These are phyloP conservation scores for Drosophila pullipes DNA, from an alignment of 2,888 invertebrate genomes.

Conservation along the genomic window DNA sequence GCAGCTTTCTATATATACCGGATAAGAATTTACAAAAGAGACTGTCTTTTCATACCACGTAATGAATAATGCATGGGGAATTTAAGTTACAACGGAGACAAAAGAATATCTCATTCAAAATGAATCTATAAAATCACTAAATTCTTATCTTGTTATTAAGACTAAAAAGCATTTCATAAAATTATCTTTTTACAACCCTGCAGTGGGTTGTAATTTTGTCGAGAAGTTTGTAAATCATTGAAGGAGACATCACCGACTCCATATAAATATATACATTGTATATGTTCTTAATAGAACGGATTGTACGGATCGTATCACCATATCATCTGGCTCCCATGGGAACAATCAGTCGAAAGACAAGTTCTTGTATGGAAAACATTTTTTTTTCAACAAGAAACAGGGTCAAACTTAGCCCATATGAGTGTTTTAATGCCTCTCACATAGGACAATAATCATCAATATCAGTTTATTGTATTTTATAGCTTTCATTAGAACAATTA, in stretches of 20 bases:
- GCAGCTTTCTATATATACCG: slow-evolving; percentile 21
- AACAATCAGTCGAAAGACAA: no score
- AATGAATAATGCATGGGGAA: neutral
- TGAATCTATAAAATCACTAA: neutral
- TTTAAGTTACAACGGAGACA: neutral
- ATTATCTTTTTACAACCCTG: neutral
- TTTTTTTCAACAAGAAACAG: neutral
- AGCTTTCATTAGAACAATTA: no score
- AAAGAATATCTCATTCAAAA: neutral
- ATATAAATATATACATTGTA: no score
- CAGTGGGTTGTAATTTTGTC: neutral
- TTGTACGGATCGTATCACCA: neutral
- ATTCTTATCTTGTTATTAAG: neutral
- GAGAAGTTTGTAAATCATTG: neutral
- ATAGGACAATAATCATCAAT: neutral
- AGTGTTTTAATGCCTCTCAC: no score
- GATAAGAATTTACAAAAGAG: slow-evolving; percentile 23
- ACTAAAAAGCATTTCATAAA: neutral
- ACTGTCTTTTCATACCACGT: slow-evolving; percentile 13
- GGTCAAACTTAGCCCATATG: no score
- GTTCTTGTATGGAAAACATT: neutral
- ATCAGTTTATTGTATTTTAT: neutral
- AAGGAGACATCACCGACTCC: neutral
- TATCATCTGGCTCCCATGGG: neutral
- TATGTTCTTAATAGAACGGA: neutral